These are phyloP conservation scores for Polydrusus pterygomalis DNA, from an alignment of 2,888 invertebrate species.

Conservation along the genomic window DNA sequence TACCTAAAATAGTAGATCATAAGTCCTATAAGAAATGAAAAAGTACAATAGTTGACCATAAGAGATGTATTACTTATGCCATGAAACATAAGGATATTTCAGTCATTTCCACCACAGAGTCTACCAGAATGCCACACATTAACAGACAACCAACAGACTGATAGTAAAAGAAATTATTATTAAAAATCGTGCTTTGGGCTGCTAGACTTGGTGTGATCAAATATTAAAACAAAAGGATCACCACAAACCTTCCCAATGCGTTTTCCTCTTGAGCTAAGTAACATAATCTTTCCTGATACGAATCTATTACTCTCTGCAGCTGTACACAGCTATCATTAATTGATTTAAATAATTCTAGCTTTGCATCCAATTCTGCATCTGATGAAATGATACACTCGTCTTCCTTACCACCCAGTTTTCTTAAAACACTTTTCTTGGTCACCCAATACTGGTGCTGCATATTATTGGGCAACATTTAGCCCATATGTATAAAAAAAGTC, in stretches of 20 bases:
- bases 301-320: slow-evolving; percentile 91
- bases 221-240: no score
- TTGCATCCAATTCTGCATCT: slow-evolving; percentile 97
- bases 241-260: slow-evolving; percentile 80
- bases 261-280: slow-evolving; percentile 97
- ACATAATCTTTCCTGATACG: slow-evolving; percentile 94
- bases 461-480: slow-evolving; percentile 54
- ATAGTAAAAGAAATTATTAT: no score
- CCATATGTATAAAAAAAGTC: neutral
- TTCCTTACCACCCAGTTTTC: slow-evolving; percentile 96
- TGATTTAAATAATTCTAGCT: slow-evolving; percentile 93
- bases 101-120: neutral
- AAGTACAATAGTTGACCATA: neutral
- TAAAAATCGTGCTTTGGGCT: no score
- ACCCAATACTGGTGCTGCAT: slow-evolving; percentile 99
- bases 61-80: no score
- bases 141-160: no score
- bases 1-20: slow-evolving; percentile 73
- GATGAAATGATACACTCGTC: slow-evolving; percentile 97
- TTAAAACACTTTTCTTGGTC: slow-evolving; percentile 94
- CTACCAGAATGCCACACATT: no score
- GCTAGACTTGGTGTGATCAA: no score
- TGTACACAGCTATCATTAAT: slow-evolving; percentile 93
- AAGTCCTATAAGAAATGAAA: neutral
- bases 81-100: neutral